Conservation (phyloP, 1,140 invertebrate species). For the Myzus persicae region DNA sequence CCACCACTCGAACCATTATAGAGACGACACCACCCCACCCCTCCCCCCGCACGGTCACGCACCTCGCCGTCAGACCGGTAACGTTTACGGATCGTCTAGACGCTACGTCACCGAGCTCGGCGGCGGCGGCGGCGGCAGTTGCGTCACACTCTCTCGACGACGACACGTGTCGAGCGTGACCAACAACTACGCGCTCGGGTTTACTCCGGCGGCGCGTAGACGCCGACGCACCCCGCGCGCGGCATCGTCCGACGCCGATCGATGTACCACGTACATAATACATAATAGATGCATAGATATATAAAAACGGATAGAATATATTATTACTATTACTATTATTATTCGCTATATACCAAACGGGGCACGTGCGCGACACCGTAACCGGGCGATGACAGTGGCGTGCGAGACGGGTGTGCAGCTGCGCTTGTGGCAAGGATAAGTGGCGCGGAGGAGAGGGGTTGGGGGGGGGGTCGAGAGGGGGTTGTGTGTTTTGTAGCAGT, state of each 20-base stretch:
- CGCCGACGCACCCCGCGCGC: neutral
- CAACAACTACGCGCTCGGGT: constrained; percentile 22
- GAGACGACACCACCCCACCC: neutral
- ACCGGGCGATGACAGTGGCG: neutral
- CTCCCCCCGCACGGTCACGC: neutral
- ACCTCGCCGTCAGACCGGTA: neutral
- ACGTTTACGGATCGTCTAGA: constrained; percentile 53
- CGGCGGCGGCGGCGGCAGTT: constrained; percentile 26
- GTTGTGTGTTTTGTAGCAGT: neutral
- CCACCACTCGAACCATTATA: neutral
- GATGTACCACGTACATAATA: constrained; percentile 2
- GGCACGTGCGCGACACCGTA: neutral
- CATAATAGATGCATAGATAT: neutral
- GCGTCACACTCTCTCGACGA: constrained; percentile 43
- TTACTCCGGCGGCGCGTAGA: neutral
- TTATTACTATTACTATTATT: neutral
- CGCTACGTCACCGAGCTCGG: constrained; percentile 51
- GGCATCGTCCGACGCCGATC: neutral
- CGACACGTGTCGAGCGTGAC: constrained; percentile 54
- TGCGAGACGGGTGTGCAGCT: neutral
- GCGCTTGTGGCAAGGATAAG: neutral
- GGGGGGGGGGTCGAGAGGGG: no score
- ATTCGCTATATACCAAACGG: neutral
- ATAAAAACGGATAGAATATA: neutral
- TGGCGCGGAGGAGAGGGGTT: neutral